Evolutionary conservation across 2,888 invertebrate genomes (phyloP).

Genomic region (Caenorhabditis sp.): DNA sequence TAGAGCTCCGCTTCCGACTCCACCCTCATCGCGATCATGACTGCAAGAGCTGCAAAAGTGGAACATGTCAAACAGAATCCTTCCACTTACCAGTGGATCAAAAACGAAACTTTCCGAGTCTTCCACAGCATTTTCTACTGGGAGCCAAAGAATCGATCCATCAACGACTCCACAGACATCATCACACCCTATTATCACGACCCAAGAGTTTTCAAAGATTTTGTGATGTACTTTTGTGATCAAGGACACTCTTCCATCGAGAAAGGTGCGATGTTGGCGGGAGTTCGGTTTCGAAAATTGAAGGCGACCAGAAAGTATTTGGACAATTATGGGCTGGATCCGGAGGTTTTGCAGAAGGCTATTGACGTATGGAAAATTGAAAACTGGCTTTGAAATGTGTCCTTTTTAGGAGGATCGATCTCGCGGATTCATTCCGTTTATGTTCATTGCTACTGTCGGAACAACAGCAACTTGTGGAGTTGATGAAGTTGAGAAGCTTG

Average conservation of each 20-base stretch:
- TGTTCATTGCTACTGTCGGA: constrained; percentile 86
- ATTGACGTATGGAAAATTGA: constrained; percentile 79
- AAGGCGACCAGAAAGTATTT: constrained; percentile 84
- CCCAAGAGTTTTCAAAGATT: constrained; percentile 79
- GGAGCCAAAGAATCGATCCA: no score
- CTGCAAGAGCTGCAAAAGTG: constrained; percentile 65
- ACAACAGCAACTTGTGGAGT: constrained; percentile 98
- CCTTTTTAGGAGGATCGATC: constrained; percentile 75
- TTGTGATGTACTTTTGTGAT: constrained; percentile 85
- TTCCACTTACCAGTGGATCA: constrained; percentile 57
- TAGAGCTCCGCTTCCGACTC: constrained; percentile 94
- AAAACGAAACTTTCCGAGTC: constrained; percentile 16
- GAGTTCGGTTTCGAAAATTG: constrained; percentile 89
- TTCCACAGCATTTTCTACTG: no score
- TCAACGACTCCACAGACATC: constrained; percentile 41
- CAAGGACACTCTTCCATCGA: constrained; percentile 92
- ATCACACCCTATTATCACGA: constrained; percentile 78
- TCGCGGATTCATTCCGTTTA: constrained; percentile 80
- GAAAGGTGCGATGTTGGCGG: constrained; percentile 90
- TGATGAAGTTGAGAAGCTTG: constrained; percentile 89
- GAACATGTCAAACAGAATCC: constrained; percentile 60
- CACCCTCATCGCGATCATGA: constrained; percentile 90
- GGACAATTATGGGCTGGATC: constrained; percentile 87
- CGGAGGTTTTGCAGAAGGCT: constrained; percentile 87
- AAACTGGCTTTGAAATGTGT: not conserved